Percentiles rank a stretch among this genome's conserved stretches.
phyloP scores from a whole-genome alignment of 2,797 vertebrate species.

The Aphelocoma californica region DNA sequence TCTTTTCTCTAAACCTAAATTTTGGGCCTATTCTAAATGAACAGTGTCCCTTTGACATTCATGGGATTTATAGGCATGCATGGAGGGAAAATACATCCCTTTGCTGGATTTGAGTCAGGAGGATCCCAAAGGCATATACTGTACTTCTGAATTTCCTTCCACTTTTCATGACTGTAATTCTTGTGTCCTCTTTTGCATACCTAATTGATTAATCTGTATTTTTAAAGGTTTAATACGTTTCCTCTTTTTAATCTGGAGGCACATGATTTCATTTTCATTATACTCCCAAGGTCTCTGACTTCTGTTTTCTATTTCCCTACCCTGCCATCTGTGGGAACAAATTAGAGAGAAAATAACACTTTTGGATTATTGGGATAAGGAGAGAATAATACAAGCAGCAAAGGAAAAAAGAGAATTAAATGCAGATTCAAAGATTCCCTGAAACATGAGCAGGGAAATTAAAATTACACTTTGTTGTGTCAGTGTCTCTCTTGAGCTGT shows the following conservation, averaged over 20 bases:
- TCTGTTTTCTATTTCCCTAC: conserved; percentile 46
- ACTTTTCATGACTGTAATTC: conserved; percentile 66
- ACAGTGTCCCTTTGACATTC: conserved; percentile 72
- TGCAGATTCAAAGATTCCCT: neutral
- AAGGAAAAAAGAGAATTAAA: conserved; percentile 14
- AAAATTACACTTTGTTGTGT: conserved; percentile 6
- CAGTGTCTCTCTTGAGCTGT: neutral
- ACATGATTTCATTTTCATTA: conserved; percentile 49
- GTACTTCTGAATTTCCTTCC: conserved; percentile 64
- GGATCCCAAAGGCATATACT: conserved; percentile 67
- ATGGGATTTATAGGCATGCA: conserved; percentile 60
- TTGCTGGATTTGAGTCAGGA: conserved; percentile 63
- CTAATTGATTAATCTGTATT: conserved; percentile 74
- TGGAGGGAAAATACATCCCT: conserved; percentile 58
- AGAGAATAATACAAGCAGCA: conserved; percentile 8
- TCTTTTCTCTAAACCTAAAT: conserved; percentile 36
- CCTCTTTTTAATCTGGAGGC: conserved; percentile 60
- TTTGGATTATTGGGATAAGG: conserved; percentile 38
- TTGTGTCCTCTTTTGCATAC: conserved; percentile 70
- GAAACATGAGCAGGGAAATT: conserved; percentile 2
- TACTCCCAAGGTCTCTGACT: conserved; percentile 55
- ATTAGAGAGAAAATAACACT: conserved; percentile 39
- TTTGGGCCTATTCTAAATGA: conserved; percentile 47
- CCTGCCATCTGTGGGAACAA: conserved; percentile 20
- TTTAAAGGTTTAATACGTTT: conserved; percentile 64